Evolutionary conservation across 2,888 invertebrate genomes (phyloP).

Genomic region (Scrobipalpa atriplicella): DNA sequence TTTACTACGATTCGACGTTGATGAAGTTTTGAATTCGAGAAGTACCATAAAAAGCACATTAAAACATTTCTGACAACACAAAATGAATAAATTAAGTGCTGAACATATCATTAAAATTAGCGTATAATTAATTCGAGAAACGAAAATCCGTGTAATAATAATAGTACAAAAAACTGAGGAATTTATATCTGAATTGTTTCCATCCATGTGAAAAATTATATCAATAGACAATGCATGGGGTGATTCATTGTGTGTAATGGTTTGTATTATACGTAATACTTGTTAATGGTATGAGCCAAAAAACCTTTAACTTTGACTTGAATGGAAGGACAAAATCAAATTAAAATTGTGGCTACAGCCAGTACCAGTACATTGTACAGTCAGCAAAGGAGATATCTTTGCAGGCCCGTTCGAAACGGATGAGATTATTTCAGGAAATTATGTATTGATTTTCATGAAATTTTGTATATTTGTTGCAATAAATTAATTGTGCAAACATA

Average conservation of each 20-base stretch:
- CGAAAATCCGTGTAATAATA: constrained; percentile 25
- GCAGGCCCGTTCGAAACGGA: too few relatives aligned
- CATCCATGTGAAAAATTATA: constrained; percentile 26
- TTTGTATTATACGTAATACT: constrained; percentile 19
- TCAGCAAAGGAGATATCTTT: too few relatives aligned
- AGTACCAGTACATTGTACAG: too few relatives aligned
- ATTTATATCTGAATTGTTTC: constrained; percentile 28
- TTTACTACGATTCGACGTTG: not conserved
- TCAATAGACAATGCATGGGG: constrained; percentile 23
- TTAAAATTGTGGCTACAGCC: not conserved
- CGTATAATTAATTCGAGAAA: constrained; percentile 18
- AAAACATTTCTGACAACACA: not conserved
- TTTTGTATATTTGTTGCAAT: too few relatives aligned
- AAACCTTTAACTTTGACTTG: not conserved
- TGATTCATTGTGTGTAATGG: constrained; percentile 18
- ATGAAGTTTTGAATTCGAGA: not conserved
- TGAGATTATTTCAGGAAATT: too few relatives aligned
- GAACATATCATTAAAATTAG: constrained; percentile 1
- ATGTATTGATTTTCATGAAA: too few relatives aligned
- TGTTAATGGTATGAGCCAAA: not conserved
- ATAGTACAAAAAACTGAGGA: constrained; percentile 9
- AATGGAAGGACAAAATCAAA: not conserved
- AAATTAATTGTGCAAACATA: too few relatives aligned
- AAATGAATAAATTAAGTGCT: not conserved
- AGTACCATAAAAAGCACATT: too few relatives aligned